A percentile compares a stretch with the other conserved stretches of the same genome.
phyloP scores from a whole-genome alignment of 2,113 vertebrate species.

The Brienomyrus longianalis region DNA sequence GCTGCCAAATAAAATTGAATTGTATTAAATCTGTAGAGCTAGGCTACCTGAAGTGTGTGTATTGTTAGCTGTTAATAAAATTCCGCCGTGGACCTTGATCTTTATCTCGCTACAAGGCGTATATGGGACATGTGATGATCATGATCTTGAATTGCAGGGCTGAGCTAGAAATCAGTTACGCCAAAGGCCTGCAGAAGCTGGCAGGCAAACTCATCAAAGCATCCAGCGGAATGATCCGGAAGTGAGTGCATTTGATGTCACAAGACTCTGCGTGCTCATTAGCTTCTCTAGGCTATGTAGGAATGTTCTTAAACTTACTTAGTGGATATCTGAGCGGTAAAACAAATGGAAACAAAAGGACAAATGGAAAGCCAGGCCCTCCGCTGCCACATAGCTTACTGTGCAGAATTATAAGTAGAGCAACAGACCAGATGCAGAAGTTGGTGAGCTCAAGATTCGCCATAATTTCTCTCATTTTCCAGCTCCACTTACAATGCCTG shows the following conservation, averaged over 20 bases:
- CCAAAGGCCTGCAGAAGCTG: slow-evolving; percentile 75
- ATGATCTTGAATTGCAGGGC: slow-evolving; percentile 50
- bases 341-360: background rate
- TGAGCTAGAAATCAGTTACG: slow-evolving; percentile 69
- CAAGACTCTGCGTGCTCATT: background rate
- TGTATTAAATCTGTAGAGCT: background rate
- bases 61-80: background rate
- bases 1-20: background rate
- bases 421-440: background rate
- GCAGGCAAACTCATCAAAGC: slow-evolving; percentile 66
- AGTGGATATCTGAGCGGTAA: background rate
- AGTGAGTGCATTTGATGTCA: slow-evolving; percentile 54
- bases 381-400: background rate
- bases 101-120: background rate
- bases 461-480: slow-evolving; percentile 14
- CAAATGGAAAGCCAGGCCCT: background rate
- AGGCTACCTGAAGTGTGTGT: background rate
- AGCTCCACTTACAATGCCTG: slow-evolving; percentile 69
- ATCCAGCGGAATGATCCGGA: slow-evolving; percentile 64
- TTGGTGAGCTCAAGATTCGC: background rate
- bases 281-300: background rate
- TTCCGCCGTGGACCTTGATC: background rate
- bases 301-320: background rate
- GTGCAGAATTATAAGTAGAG: background rate
- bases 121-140: slow-evolving; percentile 6